phyloP scores from a whole-genome alignment of 2,113 vertebrate species.

The Cheirogaleus medius region DNA sequence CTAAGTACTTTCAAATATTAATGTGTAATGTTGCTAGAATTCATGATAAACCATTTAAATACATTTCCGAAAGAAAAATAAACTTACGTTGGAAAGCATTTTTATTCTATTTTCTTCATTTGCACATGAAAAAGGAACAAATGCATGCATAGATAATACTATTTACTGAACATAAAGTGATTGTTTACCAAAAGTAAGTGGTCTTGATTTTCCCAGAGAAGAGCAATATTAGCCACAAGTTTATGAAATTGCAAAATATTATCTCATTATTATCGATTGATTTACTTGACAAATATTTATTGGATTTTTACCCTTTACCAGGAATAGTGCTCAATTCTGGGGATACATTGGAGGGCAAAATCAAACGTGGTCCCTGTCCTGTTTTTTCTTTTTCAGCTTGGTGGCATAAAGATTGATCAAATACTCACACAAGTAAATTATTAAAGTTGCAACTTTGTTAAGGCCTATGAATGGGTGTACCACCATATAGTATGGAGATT shows the following conservation, averaged over 20 bases:
- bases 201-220: neutral
- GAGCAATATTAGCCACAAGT: neutral
- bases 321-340: neutral
- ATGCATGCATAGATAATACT: neutral
- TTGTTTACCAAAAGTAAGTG: neutral
- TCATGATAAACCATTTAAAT: neutral
- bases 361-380: neutral
- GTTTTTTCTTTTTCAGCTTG: neutral
- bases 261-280: neutral
- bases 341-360: neutral
- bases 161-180: neutral
- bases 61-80: neutral
- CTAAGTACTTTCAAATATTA: slow-evolving; percentile 55
- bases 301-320: neutral
- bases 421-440: neutral
- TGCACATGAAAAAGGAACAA: neutral
- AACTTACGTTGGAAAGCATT: neutral
- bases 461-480: neutral
- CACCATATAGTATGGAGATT: neutral
- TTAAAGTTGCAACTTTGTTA: neutral
- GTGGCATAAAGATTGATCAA: neutral
- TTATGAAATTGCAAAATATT: neutral
- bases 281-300: neutral
- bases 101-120: slow-evolving; percentile 3
- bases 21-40: neutral